Evolutionary conservation across 2,113 vertebrate genomes (phyloP).

Genomic region (Euleptes europaea): DNA sequence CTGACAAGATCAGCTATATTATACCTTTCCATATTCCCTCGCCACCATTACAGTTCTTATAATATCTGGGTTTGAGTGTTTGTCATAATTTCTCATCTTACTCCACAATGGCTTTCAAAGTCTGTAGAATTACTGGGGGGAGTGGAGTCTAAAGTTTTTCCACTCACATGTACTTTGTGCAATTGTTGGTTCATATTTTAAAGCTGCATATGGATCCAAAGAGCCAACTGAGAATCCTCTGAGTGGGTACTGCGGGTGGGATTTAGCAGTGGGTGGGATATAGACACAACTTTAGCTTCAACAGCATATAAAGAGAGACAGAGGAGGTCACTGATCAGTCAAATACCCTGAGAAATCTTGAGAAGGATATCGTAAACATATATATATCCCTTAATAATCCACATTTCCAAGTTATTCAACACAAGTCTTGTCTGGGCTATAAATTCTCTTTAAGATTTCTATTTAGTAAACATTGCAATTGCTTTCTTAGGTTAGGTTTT

Average conservation of each 20-base stretch:
- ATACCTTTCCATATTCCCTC: neutral
- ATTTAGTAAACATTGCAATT: neutral
- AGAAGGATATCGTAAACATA: no score
- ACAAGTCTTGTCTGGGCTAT: neutral
- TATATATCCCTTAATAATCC: neutral
- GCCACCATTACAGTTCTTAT: slow-evolving; percentile 26
- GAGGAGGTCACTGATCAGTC: neutral
- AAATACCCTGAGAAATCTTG: neutral
- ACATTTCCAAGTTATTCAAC: neutral
- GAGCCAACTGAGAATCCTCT: neutral
- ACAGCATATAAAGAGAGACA: neutral
- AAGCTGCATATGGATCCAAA: neutral
- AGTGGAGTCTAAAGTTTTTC: neutral
- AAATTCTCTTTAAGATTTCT: neutral
- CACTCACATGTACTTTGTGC: neutral
- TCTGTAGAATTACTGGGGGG: slow-evolving; percentile 18
- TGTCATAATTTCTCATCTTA: slow-evolving; percentile 26
- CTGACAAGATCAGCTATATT: no score
- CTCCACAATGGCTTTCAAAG: slow-evolving; percentile 25
- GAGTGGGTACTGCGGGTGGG: neutral
- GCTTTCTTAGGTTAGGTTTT: no score
- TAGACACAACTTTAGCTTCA: neutral
- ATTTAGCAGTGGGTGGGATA: neutral
- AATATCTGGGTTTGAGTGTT: slow-evolving; percentile 33
- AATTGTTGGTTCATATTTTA: neutral